A percentile compares a stretch with the other conserved stretches of the same genome.
phyloP scores from a whole-genome alignment of 2,888 invertebrate genomes.

The Cerastoderma edule region DNA sequence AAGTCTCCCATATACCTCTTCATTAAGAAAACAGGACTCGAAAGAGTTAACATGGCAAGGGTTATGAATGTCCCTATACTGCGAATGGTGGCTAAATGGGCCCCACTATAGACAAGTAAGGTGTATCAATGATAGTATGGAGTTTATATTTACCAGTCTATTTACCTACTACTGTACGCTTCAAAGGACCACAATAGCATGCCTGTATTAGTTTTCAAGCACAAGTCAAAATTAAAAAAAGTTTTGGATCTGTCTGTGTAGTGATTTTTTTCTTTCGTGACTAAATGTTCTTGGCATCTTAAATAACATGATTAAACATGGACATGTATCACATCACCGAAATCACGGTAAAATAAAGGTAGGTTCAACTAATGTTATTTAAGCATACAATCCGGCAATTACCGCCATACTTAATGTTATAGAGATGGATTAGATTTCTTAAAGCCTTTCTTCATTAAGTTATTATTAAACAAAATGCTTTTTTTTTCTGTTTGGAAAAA shows the following conservation, averaged over 20 bases:
- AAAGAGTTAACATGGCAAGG: no score
- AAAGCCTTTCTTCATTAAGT: no score
- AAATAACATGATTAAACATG: constrained; percentile 52
- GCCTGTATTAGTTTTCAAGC: constrained; percentile 48
- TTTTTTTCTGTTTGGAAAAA: no score
- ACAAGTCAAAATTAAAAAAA: constrained; percentile 35
- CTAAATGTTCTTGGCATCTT: constrained; percentile 28
- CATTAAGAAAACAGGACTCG: no score
- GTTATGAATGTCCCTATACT: no score
- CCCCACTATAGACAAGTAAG: constrained; percentile 23
- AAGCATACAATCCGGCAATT: no score
- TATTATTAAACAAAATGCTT: no score
- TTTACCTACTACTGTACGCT: constrained; percentile 39
- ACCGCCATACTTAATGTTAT: no score
- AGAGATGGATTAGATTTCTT: no score
- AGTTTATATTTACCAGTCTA: constrained; percentile 35
- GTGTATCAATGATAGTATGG: constrained; percentile 25
- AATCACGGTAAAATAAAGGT: constrained; percentile 47
- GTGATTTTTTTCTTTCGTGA: constrained; percentile 27
- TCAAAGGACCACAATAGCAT: constrained; percentile 36
- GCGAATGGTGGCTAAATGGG: constrained; percentile 22
- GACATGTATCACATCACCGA: constrained; percentile 42
- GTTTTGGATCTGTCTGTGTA: constrained; percentile 9
- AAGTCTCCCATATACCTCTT: no score
- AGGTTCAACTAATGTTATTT: constrained; percentile 22